Base-by-base conservation (phyloP, 2,888 invertebrate species). In the Tolmerus cingulatus region DNA sequence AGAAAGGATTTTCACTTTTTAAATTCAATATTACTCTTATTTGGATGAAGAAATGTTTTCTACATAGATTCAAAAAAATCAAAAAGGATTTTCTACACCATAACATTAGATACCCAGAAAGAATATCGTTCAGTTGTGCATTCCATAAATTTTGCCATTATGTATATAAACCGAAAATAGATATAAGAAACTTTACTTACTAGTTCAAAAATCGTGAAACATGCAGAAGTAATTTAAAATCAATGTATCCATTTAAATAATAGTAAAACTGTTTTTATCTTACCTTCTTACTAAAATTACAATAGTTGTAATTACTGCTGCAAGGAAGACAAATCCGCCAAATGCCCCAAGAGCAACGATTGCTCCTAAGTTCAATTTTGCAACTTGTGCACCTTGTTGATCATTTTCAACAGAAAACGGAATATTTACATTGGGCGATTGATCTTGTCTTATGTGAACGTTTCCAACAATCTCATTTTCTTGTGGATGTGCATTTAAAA, bases 261-360 rank as follows among this genome's bases (percentile, higher is more conserved):
- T 30, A 51, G 12, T 23, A 51, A 79, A 51, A 46, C 16, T 46
- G 16, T 37, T 37, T 37, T 5, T 19, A 27, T 90, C 93, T 94
- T 93, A 98, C 98, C 97, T 97, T 93, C 96, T 94, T 86, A 98
- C 96, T 89, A 98, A 94, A 88, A 98, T 96, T 88, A 98, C 96
- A 89, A 97, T 96, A 5, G 97, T 97, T 1, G 97, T 97, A 89
- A 97, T 96, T 89, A 98, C 96, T 37, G 97, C 97, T 12, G 97
- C 96, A 81, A 98, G 94, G 92, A 98, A 97, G 8, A 98, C 97
- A 90, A 98, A 96, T 9, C 96, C 97, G n/a, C 97, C 98, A 91
- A 98, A 97, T 9, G 97, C 97, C 2, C 97, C 97, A 19, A 98
- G 93, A 0, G 97, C 97, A 87, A 98, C 97, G 89, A 98, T 96